Evolutionary conservation across 2,888 invertebrate genomes (phyloP), one percentile per base, ranked within the genome.

Genomic region (Pecten maximus): DNA sequence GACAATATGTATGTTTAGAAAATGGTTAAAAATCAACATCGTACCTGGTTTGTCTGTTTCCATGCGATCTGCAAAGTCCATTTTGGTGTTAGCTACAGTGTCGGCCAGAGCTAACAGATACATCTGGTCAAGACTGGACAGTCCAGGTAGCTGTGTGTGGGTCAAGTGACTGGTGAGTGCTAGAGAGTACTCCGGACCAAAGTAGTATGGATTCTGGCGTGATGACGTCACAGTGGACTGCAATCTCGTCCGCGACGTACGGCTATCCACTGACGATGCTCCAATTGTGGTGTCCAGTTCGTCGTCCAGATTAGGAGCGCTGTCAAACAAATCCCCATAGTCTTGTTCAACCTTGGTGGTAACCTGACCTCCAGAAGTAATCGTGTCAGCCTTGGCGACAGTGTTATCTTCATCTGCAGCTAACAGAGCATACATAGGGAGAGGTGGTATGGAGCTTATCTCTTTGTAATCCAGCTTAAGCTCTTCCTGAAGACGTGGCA

Each of bases 71-170:
- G 96, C 94, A 92, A 97, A 95, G 92, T 97, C 97, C 92, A 97
- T 96, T 93, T 97, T 96, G 44, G 96, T 96, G 93, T 97, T 97
- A 40, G 97, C 97, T 54, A 99, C 99, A 0, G 99, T 99, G 96
- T 99, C 99, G 19, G 99, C 99, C 92, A 99, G 97, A 0, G 99
- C 99, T n/a, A 99, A 97, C 92, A 99, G 97, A 97, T 99, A 99
- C 99, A 99, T 99, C 97, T 99, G 99, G 97, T 99, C 99, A 90
- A 99, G 97, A 94, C 99, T 99, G 40, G 96, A 96, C 74, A 99
- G 97, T 0, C 99, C 99, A 0, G 99, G 99, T 48, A 97, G 95
- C 93, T 97, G 97, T 50, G 96, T 97, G 97, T 99, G 99, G 0
- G 99, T 99, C 74, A 99, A 97, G 15, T 99, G 97, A 28, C 95